Base-by-base conservation (phyloP, 1,140 invertebrate species). In the Drosophila repleta region DNA sequence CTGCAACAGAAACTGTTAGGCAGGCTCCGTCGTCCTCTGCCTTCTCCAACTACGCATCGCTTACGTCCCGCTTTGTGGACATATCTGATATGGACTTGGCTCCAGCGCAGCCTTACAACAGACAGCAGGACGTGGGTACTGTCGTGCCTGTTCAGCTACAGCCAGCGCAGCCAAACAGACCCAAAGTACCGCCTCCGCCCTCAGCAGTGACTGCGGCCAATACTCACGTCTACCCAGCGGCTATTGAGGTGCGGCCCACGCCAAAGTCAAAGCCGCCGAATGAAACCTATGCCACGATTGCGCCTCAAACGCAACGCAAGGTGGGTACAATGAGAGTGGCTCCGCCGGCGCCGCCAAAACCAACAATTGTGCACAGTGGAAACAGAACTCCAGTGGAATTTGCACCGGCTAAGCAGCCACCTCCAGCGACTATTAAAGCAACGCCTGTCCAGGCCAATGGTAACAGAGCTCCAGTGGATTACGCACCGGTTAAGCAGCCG, bases 321-420 rank as follows among this genome's bases (percentile, higher is more conserved):
- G 49, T 51, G 6, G 74, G 66, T 7, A 75, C 78, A 3, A 85
- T 85, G 78, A 74, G 82, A 1, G 29, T 73, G 4, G 21, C 82
- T 3, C 82, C 82, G 4, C 83, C 82, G 13, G 67, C 82, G 0
- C 82, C 82, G 1, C 83, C 82, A n/a, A 88, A 85, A 26, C 82
- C 82, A 39, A 73, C 66, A 0, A 49, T 79, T 55, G 41, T 71
- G 6, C 74, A 82, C 1, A 81, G 32, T 43, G 35, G 69, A 11
- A 51, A 15, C 7, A 35, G 61, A 2, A 55, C 8, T 8, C 41
- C 63, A 13, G 64, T 69, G 10, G 63, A 73, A 18, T 67, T 69
- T 61, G 60, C 49, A 0, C 11, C 64, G 3, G 37, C 20, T 32
- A 61, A 60, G 13, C 73, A 72, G 45, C 53, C 74, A 1, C 49